These are phyloP conservation scores for Apodemia zela DNA, from an alignment of 2,888 invertebrate genomes.

Conservation along the genomic window DNA sequence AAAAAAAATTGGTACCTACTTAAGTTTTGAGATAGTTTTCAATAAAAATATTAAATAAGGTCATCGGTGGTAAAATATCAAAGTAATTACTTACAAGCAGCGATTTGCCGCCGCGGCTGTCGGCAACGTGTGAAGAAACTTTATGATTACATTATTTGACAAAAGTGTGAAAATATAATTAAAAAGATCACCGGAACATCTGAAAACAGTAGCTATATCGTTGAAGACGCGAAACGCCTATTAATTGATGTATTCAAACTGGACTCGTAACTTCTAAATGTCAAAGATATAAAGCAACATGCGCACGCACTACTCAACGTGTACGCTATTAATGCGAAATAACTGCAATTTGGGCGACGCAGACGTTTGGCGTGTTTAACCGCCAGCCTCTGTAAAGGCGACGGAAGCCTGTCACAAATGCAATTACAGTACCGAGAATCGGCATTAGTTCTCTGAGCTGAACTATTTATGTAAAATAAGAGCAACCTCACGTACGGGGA, in stretches of 20 bases:
- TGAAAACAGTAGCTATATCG: slow-evolving; percentile 15
- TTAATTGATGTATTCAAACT: slow-evolving; percentile 31
- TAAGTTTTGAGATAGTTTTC: too few relatives aligned
- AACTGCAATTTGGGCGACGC: slow-evolving; percentile 71
- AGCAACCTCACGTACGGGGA: slow-evolving; percentile 74
- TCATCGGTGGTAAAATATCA: too few relatives aligned
- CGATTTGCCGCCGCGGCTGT: too few relatives aligned
- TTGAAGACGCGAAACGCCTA: slow-evolving; percentile 25
- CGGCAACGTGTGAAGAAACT: background rate
- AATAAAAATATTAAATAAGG: too few relatives aligned
- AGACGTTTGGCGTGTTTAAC: slow-evolving; percentile 61
- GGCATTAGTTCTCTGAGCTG: slow-evolving; percentile 69
- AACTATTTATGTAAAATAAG: slow-evolving; percentile 80
- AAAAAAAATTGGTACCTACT: too few relatives aligned
- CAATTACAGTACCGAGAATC: slow-evolving; percentile 79
- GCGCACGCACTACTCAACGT: slow-evolving; percentile 60
- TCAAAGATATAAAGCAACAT: slow-evolving; percentile 57
- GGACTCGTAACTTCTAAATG: slow-evolving; percentile 50
- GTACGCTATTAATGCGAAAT: slow-evolving; percentile 72
- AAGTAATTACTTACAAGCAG: too few relatives aligned
- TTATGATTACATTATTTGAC: background rate
- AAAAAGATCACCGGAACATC: slow-evolving; percentile 5
- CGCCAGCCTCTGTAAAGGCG: slow-evolving; percentile 64
- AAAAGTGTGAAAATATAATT: background rate
- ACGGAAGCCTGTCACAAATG: slow-evolving; percentile 78